These are phyloP conservation scores for Scortum barcoo DNA, from an alignment of 2,113 vertebrate genomes.

Conservation along the genomic window DNA sequence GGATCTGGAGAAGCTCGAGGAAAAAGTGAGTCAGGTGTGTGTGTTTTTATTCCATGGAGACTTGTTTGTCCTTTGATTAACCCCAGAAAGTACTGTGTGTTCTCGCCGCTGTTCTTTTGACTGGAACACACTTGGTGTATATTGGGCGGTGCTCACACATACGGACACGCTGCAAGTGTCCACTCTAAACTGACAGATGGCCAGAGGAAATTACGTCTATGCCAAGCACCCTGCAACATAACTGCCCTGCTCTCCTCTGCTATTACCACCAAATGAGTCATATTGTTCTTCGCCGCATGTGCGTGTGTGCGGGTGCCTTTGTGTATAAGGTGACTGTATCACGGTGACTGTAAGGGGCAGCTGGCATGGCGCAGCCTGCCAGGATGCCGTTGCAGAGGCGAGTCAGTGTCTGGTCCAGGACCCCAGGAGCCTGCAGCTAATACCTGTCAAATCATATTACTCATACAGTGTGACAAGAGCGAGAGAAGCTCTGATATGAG, in stretches of 20 bases:
- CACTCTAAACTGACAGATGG: constrained; percentile 54
- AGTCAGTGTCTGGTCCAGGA: constrained; percentile 43
- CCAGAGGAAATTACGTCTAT: constrained; percentile 42
- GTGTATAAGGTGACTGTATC: constrained; percentile 39
- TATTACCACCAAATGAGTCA: constrained; percentile 56
- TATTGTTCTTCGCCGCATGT: constrained; percentile 12
- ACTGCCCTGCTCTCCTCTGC: constrained; percentile 41
- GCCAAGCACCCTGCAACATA: constrained; percentile 32
- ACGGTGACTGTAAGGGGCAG: constrained; percentile 54
- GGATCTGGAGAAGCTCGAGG: constrained; percentile 47
- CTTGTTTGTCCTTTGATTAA: constrained; percentile 15
- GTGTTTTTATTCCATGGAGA: constrained; percentile 13
- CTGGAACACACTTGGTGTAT: not conserved
- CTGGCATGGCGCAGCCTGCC: constrained; percentile 29
- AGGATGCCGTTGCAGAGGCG: constrained; percentile 46
- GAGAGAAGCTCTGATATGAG: constrained; percentile 45
- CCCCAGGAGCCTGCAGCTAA: constrained; percentile 38
- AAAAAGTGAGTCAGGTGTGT: constrained; percentile 53
- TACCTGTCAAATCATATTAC: constrained; percentile 63
- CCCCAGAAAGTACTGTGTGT: not conserved
- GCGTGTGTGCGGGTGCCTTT: not conserved
- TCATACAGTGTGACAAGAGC: constrained; percentile 27
- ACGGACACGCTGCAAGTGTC: constrained; percentile 33
- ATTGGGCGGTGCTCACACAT: constrained; percentile 25
- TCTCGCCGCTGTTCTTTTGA: constrained; percentile 28